Base-by-base conservation (phyloP, 2,888 invertebrate species). In the Sialis fuliginosa region DNA sequence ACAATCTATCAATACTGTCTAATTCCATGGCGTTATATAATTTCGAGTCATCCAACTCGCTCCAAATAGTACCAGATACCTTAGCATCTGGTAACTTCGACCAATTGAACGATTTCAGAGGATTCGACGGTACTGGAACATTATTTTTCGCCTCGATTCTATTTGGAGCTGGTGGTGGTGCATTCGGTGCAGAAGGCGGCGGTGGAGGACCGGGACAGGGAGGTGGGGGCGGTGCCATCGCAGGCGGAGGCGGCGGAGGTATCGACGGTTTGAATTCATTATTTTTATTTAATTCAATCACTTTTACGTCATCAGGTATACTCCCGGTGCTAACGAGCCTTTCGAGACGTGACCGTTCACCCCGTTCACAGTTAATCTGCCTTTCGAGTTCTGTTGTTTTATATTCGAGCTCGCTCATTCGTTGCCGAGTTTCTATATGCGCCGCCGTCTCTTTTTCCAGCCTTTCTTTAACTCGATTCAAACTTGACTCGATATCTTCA, bases 51-150 rank as follows among this genome's bases (percentile, higher is more conserved):
- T 95, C 93, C 45, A 97, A 62, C 59, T 91, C 90, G 54, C 83
- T 86, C 95, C 96, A 97, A 51, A 97, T 83, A 0, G 96, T 96
- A 7, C 93, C 95, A 54, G 81, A 81, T 2, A 96, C 71, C 61
- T 92, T 91, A 39, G 82, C 77, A 55, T 93, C 92, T 1, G 93
- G 90, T 50, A 95, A 70, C 62, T 91, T 95, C 45, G 89, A 87
- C 97, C 97, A 97, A 69, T 97, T 97, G 70, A 97, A 91, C 47
- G 92, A 91, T 65, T 96, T 96, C 47, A 97, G 68, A 0, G 93
- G 90, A 64, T 89, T 89, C 5, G 86, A 78, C 0, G 96, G 89
- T 55, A 88, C 87, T 8, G 97, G 97, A 48, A 92, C 87, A 65
- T 92, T 88, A 66, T 90, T 92, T 63, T 81, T 80, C 12, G 72